phyloP scores from a whole-genome alignment of 2,888 invertebrate genomes.

The Scaptodrosophila latifasciaeformis region DNA sequence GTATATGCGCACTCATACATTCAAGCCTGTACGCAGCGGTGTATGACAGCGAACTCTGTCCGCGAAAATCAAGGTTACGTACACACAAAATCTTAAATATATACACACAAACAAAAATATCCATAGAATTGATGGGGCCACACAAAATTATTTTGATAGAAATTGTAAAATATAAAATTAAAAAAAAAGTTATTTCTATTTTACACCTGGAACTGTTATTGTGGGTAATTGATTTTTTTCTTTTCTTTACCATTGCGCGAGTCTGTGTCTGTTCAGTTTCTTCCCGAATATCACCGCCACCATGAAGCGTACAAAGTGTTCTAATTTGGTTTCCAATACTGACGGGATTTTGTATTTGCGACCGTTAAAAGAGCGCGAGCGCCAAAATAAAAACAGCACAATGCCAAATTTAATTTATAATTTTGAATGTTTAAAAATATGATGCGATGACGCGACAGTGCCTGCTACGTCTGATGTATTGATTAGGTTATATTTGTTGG shows the following conservation, averaged over 20 bases:
- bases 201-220: constrained; percentile 6
- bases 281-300: constrained; percentile 72
- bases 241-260: constrained; percentile 69
- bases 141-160: no score
- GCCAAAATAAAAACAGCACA: not conserved
- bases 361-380: constrained; percentile 1
- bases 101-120: constrained; percentile 11
- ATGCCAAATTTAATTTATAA: constrained; percentile 34
- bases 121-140: no score
- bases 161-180: no score
- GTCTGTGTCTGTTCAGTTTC: constrained; percentile 50
- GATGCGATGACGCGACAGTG: constrained; percentile 15
- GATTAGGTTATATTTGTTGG: no score
- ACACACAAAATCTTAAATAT: constrained; percentile 33
- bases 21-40: no score
- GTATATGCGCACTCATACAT: no score
- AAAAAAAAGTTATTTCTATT: no score
- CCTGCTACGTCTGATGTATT: constrained; percentile 15
- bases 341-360: constrained; percentile 40
- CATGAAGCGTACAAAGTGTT: constrained; percentile 70
- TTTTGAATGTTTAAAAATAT: constrained; percentile 32
- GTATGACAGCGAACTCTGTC: constrained; percentile 26
- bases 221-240: constrained; percentile 46
- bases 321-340: constrained; percentile 72
- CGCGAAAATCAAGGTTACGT: constrained; percentile 63